These are phyloP conservation scores for Sceloporus undulatus DNA, from an alignment of 2,113 vertebrate genomes.

Conservation along the genomic window DNA sequence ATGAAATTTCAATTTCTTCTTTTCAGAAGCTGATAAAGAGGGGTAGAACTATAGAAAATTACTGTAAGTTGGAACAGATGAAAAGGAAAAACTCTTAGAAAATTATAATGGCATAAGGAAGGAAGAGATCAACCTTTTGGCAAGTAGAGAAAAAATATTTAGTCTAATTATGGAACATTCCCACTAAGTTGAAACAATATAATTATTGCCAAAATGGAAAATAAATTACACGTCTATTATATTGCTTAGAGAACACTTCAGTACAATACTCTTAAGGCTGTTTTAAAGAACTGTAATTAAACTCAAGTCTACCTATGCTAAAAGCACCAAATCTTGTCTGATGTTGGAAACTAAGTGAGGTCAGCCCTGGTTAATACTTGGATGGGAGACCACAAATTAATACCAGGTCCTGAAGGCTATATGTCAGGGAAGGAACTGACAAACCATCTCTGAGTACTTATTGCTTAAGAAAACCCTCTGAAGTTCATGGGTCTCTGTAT, in stretches of 20 bases:
- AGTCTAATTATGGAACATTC: neutral
- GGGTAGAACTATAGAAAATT: accelerated
- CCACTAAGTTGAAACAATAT: accelerated
- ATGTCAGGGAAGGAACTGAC: too few relatives aligned
- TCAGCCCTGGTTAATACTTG: too few relatives aligned
- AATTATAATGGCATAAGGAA: accelerated
- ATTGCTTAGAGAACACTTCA: neutral
- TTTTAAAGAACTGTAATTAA: neutral
- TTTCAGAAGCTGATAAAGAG: neutral
- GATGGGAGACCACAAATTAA: too few relatives aligned
- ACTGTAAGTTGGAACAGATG: accelerated
- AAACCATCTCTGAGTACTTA: too few relatives aligned
- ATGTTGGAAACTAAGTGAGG: too few relatives aligned
- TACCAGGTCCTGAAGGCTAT: too few relatives aligned
- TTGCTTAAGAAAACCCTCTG: too few relatives aligned
- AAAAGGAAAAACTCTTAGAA: neutral
- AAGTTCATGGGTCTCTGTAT: too few relatives aligned
- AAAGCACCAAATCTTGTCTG: too few relatives aligned
- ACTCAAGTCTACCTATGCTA: neutral
- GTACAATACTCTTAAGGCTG: neutral
- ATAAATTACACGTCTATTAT: too few relatives aligned
- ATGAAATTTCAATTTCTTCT: neutral
- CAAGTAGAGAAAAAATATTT: accelerated
- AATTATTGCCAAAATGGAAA: too few relatives aligned
- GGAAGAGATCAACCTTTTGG: neutral